Evolutionary conservation across 2,888 invertebrate species (phyloP), one percentile per base, ranked within the genome.

Genomic region (Spodoptera exigua): DNA sequence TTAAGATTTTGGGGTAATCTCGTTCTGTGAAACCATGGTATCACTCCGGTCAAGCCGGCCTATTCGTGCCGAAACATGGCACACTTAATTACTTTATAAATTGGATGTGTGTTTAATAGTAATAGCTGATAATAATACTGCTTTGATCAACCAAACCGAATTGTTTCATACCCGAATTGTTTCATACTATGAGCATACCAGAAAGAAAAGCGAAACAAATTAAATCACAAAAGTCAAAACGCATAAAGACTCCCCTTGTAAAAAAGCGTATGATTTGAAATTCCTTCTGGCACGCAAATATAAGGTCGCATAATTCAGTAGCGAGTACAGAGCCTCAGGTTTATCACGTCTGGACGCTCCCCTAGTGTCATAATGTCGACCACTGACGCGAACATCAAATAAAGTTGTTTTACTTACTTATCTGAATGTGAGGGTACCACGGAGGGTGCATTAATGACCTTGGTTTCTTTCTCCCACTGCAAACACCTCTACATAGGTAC

Each of bases 401-500:
- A 93, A 93, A 91, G 91, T 93, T 93, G 91, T 93, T 91, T 92
- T 91, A 92, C 91, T 92, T 89, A 90, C 89, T 89, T 91, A 91
- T 91, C 91, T 85, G 82, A 86, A 83, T 85, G 78, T 74, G 78
- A 61, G 78, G 76, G 64, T 53, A 61, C 36, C 43, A 76, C 76
- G 56, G 76, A 79, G 92, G 92, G 92, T 92, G 92, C 92, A 92
- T 92, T 92, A 93, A 93, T 93, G 91, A 91, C 85, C 81, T 84
- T 76, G 78, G 78, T 79, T 75, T 76, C 74, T 74, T 71, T 77
- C 61, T 45, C 74, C 52, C 61, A 55, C 46, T 66, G 75, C 75
- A 76, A 78, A 74, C 75, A 84, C 82, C 83, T 81, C 79, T 74
- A 78, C 73, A 79, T 79, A 83, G 74, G 45, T 16, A 73, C 70